A percentile compares a stretch with the other conserved stretches of the same genome.
These are phyloP conservation scores for Eulithis prunata DNA, from an alignment of 2,888 invertebrate genomes.

Conservation along the genomic window DNA sequence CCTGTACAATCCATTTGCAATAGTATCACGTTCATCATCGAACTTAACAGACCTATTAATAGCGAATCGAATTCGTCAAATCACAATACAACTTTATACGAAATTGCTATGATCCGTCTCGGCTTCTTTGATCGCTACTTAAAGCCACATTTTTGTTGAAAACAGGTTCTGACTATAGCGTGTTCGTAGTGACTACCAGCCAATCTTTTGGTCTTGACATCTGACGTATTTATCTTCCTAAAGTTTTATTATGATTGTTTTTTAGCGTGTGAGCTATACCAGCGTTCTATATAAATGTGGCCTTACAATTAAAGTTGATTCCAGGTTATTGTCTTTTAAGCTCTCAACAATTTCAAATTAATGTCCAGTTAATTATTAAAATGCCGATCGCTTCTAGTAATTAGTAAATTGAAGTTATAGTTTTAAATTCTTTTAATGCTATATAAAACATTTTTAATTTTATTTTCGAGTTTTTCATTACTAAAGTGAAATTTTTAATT, in stretches of 20 bases:
- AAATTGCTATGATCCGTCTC: conserved; percentile 47
- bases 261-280: not conserved
- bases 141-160: conserved; percentile 8
- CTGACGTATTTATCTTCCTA: too few relatives aligned
- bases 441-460: conserved; percentile 19
- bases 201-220: not conserved
- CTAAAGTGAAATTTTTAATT: conserved; percentile 10
- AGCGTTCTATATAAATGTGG: conserved; percentile 1
- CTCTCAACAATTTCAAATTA: conserved; percentile 30
- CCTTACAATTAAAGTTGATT: conserved; percentile 24
- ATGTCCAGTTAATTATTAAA: conserved; percentile 31
- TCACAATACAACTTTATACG: conserved; percentile 40
- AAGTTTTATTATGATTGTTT: not conserved
- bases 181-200: not conserved
- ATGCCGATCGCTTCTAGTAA: conserved; percentile 25
- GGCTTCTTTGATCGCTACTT: conserved; percentile 57
- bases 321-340: conserved; percentile 21
- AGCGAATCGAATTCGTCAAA: conserved; percentile 43
- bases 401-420: conserved; percentile 32
- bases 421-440: conserved; percentile 25
- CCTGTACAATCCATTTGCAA: conserved; percentile 17
- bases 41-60: conserved; percentile 33
- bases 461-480: conserved; percentile 16
- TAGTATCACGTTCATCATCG: conserved; percentile 24
- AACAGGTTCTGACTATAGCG: not conserved